Evolutionary conservation across 2,113 vertebrate genomes (phyloP), one percentile per base, ranked within the genome.

Genomic region (Sinocyclocheilus grahami): DNA sequence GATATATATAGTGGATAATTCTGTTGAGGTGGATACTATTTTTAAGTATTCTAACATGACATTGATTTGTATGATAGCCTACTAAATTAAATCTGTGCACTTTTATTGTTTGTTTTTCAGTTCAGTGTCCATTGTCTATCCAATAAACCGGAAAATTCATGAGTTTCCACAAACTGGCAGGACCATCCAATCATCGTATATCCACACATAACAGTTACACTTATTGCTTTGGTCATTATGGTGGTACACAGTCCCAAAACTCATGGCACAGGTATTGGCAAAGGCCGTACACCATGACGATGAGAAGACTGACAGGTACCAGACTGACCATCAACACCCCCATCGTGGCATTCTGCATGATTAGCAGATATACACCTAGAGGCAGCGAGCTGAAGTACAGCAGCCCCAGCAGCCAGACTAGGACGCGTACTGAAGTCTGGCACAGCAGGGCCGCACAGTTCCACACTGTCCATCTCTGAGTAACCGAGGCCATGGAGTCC

Each of bases 371-470:
- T 81, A 99, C 96, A 60, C 98, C 98, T 89, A 97, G 92, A 63
- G 98, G 98, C 90, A 99, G 92, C 24, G 97, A 99, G 92, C 97
- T 97, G 87, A 99, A 98, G 91, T 98, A 98, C 48, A 99, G 92
- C 87, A 99, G 90, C 2, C 97, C 97, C 76, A 99, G 93, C 85
- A 97, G 87, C 97, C 98, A 99, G 86, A 97, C 95, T 87, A 99
- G 91, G 18, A 95, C 95, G 88, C 95, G 94, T 84, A 97, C 95
- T 0, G 95, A 97, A 1, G 95, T 97, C 93, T 97, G 97, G 90
- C 97, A 98, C 87, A 98, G 94, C 37, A 97, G 89, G 12, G 96
- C 94, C 0, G 95, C 95, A 53, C 97, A 98, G 93, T 96, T 98
- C 97, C 97, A 97, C 92, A 97, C 93, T 0, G 97, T 96, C 96